phyloP scores from a whole-genome alignment of 1,140 invertebrate species.

The Lamellibrachia luymesi region DNA sequence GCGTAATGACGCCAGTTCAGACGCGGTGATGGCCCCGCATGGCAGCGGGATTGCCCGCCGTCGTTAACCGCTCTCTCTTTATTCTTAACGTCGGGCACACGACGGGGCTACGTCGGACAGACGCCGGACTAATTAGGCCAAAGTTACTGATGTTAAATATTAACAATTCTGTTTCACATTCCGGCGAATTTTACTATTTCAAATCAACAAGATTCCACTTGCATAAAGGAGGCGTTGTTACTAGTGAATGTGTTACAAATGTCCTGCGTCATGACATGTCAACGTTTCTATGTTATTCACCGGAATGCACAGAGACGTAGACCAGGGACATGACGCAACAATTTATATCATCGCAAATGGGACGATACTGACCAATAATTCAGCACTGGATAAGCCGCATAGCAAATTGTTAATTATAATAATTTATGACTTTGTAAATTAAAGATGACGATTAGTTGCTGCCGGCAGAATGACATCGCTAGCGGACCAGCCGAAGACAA shows the following conservation, averaged over 20 bases:
- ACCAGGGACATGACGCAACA: too few species aligned
- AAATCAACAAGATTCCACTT: too few species aligned
- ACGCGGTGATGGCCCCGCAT: background rate
- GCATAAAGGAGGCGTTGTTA: too few species aligned
- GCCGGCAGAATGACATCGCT: background rate
- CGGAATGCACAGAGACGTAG: too few species aligned
- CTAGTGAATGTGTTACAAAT: too few species aligned
- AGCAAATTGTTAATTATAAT: background rate
- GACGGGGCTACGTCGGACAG: background rate
- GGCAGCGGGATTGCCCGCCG: background rate
- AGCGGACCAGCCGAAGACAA: background rate
- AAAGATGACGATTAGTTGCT: background rate
- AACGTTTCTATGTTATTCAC: too few species aligned
- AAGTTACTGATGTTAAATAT: background rate
- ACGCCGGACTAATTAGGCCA: background rate
- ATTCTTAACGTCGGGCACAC: background rate
- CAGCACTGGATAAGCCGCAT: too few species aligned
- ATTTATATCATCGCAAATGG: too few species aligned
- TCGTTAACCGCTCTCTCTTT: background rate
- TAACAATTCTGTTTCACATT: background rate
- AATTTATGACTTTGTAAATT: background rate
- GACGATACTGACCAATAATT: too few species aligned
- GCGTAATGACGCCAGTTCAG: background rate
- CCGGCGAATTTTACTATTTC: too few species aligned
- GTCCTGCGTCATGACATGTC: too few species aligned